Percentiles rank a stretch among this genome's conserved stretches.
Evolutionary conservation across 2,888 invertebrate genomes (phyloP).

Genomic region (Creontiades dilutus): DNA sequence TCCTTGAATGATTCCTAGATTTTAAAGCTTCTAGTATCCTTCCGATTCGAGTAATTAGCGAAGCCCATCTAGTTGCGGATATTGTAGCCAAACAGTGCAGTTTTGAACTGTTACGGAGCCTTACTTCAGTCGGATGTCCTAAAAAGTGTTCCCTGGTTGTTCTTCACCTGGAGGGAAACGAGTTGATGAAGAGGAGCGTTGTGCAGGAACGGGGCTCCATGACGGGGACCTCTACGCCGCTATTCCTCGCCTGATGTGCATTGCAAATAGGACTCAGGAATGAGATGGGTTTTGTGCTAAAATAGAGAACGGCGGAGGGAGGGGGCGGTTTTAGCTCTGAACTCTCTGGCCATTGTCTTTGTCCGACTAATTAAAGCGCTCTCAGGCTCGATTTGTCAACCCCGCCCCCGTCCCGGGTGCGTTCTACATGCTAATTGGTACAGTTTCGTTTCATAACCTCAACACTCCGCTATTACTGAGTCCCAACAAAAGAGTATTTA

Average conservation of each 20-base stretch:
- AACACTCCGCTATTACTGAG: neutral
- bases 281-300: neutral
- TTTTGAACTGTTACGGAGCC: too few relatives aligned
- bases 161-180: neutral
- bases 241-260: constrained; percentile 38
- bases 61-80: too few relatives aligned
- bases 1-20: too few relatives aligned
- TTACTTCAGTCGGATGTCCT: too few relatives aligned
- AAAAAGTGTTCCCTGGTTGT: too few relatives aligned
- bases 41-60: too few relatives aligned
- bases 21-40: too few relatives aligned
- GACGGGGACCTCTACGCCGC: neutral
- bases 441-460: constrained; percentile 14
- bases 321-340: neutral
- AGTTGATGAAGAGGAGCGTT: neutral
- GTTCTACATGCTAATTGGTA: constrained; percentile 47
- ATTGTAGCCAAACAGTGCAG: too few relatives aligned
- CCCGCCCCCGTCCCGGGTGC: neutral
- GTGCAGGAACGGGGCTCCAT: neutral
- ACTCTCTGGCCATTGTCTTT: constrained; percentile 44
- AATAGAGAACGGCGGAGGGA: neutral
- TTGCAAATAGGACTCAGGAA: constrained; percentile 18
- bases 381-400: constrained; percentile 48
- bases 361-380: constrained; percentile 54
- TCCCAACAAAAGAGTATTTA: neutral